Base-by-base conservation (phyloP, 1,140 invertebrate genomes). In the Heliconius congener region DNA sequence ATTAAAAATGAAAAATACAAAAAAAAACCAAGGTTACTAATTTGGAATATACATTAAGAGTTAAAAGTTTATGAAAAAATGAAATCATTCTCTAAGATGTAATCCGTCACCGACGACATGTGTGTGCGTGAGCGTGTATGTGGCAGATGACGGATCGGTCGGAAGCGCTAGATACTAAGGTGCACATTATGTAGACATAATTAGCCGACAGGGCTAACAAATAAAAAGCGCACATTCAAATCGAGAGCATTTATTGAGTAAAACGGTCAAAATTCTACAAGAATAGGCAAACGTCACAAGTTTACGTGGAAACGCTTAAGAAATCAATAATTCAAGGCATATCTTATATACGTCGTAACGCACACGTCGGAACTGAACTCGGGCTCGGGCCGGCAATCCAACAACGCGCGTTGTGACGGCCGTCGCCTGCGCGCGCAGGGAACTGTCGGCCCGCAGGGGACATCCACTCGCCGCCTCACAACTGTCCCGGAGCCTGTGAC, bases 261-360 rank as follows among this genome's bases (percentile, higher is more conserved):
- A 94, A 94, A 90, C 92, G 90, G 88, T 94, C 91, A 93, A 93
- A 93, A 94, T 92, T 89, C 93, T 94, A 94, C 92, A 94, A 93
- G 81, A 91, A 88, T 92, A 93, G 92, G 90, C 90, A 93, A 94
- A 93, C 91, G 91, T 93, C 93, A 93, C 92, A 93, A 92, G 90
- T 92, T 90, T 82, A 89, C 85, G 87, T 92, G 90, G 91, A 92
- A 91, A 92, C 87, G 89, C 87, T 90, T 89, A 90, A 88, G 88
- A 88, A 91, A 91, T 52, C 50, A 52, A 91, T 88, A 92, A 78
- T 90, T 90, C 87, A 93, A 92, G 91, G 91, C 91, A 92, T 23
- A 85, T 72, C 46, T 11, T 16, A 77, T 71, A 34, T 19, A 76
- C 75, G 75, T 71, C 73, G 73, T 34, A 34, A 74, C 73, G 50